phyloP scores from a whole-genome alignment of 2,888 invertebrate species.

The Phaonia tiefii region DNA sequence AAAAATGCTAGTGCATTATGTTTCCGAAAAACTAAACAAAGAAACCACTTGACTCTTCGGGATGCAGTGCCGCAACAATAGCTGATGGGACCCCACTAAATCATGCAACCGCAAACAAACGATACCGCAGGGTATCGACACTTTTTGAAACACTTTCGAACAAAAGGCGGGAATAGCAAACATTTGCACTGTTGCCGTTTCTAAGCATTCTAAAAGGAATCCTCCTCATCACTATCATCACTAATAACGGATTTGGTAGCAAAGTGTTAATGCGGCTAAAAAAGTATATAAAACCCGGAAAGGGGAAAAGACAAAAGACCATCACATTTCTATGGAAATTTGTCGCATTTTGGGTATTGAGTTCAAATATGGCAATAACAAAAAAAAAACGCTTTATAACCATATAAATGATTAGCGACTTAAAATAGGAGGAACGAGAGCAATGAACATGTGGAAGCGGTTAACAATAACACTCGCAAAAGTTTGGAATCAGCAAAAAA shows the following conservation, averaged over 20 bases:
- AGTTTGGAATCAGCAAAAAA: slow-evolving; percentile 61
- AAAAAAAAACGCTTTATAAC: slow-evolving; percentile 24
- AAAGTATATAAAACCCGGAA: too few species aligned
- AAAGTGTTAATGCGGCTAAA: slow-evolving; percentile 61
- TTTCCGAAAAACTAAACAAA: slow-evolving; percentile 20
- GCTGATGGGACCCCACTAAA: slow-evolving; percentile 26
- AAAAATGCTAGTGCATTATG: background rate
- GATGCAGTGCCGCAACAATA: slow-evolving; percentile 20
- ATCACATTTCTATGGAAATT: slow-evolving; percentile 49
- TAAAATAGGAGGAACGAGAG: slow-evolving; percentile 12
- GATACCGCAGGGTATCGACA: slow-evolving; percentile 67
- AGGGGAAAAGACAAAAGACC: slow-evolving; percentile 55
- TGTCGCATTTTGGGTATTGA: slow-evolving; percentile 62
- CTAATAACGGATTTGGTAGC: slow-evolving; percentile 58
- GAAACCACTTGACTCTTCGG: slow-evolving; percentile 33
- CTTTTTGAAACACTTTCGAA: slow-evolving; percentile 62
- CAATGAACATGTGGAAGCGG: slow-evolving; percentile 18
- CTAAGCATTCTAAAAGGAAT: slow-evolving; percentile 23
- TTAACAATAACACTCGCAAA: background rate
- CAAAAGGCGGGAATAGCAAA: slow-evolving; percentile 60
- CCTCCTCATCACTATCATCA: background rate
- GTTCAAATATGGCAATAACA: slow-evolving; percentile 34
- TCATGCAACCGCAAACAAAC: slow-evolving; percentile 47
- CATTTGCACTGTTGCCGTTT: slow-evolving; percentile 44
- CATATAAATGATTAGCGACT: slow-evolving; percentile 55